Evolutionary conservation across 2,797 vertebrate genomes (phyloP).

Genomic region (Vultur gryphus): DNA sequence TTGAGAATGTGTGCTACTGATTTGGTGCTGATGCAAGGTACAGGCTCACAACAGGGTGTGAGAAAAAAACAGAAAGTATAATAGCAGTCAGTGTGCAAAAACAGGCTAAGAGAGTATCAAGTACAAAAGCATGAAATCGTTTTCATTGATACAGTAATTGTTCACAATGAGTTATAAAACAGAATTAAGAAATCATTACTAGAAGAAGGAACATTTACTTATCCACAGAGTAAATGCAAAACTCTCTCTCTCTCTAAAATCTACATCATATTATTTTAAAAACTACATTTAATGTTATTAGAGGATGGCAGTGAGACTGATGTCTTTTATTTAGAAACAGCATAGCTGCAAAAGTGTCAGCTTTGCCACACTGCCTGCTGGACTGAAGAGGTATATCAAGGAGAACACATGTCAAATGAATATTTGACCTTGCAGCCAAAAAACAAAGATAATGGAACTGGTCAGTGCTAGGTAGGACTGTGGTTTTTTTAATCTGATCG

Average conservation of each 20-base stretch:
- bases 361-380: neutral
- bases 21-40: neutral
- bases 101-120: neutral
- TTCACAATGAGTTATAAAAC: neutral
- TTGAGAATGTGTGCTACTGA: neutral
- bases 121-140: neutral
- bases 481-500: neutral
- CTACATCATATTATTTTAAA: neutral
- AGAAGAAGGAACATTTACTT: neutral
- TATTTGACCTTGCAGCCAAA: neutral
- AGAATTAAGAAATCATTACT: constrained; percentile 19
- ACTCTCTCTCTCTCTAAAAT: neutral
- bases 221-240: neutral
- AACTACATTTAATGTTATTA: neutral
- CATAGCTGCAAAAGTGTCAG: neutral
- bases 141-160: constrained; percentile 6
- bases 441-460: neutral
- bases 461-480: neutral
- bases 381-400: neutral
- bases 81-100: neutral
- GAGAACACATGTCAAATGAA: neutral
- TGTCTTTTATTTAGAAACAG: neutral
- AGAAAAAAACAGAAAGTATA: neutral
- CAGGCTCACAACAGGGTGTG: neutral
- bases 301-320: neutral